Base-by-base conservation (phyloP, 2,888 invertebrate genomes). In the Luperina nickerlii region DNA sequence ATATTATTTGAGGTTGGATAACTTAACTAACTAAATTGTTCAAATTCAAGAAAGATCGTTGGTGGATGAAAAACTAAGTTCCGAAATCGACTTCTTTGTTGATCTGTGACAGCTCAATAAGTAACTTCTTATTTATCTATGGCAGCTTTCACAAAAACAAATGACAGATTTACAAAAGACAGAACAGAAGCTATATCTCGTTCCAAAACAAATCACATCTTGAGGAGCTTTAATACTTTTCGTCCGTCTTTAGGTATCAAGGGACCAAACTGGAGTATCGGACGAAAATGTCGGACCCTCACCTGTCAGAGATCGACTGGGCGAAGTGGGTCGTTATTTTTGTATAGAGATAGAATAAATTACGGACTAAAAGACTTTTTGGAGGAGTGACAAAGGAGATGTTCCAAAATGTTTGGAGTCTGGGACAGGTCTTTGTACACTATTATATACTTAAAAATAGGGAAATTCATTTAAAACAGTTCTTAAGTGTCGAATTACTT, bases 201-300 rank as follows among this genome's bases (percentile, higher is more conserved):
- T 87, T 69, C 9, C 42, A 78, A 80, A 85, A 85, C 68, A 87
- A 85, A 85, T 85, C 81, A 72, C 74, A 69, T 68, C 76, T 72
- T 24, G 57, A 87, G 74, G 54, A 80, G 74, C 69, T 75, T 48
- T 71, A 77, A 74, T 74, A 74, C 67, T 81, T 80, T 72, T 54
- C 57, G 45, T 11, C 27, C 66, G 65, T 60, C 42, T 76, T 67
- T 42, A 27, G 24, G 76, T 73, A 81, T 75, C 88, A 24, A 60
- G 82, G 77, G 85, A 81, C 54, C 15, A 9, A 38, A 79, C n/a
- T 79, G 57, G 20, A 77, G 82, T 81, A 74, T 27, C 45, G 60
- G 73, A 18, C 32, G 38, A 42, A 79, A 75, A 57, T 71, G 82
- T 85, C 70, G 54, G 60, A 88, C 88, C 82, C 76, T 65, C 63